Conservation (phyloP, 2,113 vertebrate species). For the Oncorhynchus keta region DNA sequence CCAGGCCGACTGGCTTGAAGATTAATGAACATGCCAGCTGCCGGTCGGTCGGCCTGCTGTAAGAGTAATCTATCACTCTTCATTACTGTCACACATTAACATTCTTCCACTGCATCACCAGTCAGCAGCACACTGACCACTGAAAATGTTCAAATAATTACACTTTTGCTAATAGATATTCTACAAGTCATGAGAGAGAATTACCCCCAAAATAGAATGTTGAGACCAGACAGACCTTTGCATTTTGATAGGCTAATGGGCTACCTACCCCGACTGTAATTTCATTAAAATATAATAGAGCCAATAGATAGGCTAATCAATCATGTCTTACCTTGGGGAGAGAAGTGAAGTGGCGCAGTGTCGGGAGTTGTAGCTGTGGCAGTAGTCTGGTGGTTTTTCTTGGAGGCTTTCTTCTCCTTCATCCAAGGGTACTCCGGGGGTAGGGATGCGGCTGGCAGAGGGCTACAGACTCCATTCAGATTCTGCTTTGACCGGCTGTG, state of each 20-base stretch:
- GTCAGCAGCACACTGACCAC: slow-evolving; percentile 59
- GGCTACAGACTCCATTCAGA: slow-evolving; percentile 77
- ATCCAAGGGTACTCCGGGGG: slow-evolving; percentile 96
- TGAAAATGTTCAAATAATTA: slow-evolving; percentile 57
- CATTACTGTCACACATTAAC: slow-evolving; percentile 97
- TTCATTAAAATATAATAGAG: not conserved
- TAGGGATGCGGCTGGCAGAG: slow-evolving; percentile 80
- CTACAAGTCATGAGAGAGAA: not conserved
- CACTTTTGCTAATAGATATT: not conserved
- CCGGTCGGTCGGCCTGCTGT: slow-evolving; percentile 77
- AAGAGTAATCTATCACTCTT: slow-evolving; percentile 96
- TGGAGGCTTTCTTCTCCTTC: slow-evolving; percentile 96
- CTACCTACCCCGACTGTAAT: not conserved
- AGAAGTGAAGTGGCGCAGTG: slow-evolving; percentile 84
- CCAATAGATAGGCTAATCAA: slow-evolving; percentile 54
- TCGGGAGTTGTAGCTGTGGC: slow-evolving; percentile 68
- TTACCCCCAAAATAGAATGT: not conserved
- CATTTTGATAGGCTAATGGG: not conserved
- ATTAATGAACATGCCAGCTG: slow-evolving; percentile 97
- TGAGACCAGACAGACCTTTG: not conserved
- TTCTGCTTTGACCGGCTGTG: slow-evolving; percentile 88
- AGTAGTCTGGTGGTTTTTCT: slow-evolving; percentile 77
- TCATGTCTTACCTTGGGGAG: slow-evolving; percentile 96
- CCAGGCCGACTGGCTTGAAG: slow-evolving; percentile 84
- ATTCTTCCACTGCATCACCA: slow-evolving; percentile 87